Percentiles rank a stretch among this genome's conserved stretches.
Evolutionary conservation across 2,888 invertebrate genomes (phyloP).

Genomic region (Drosophila acutilabella): DNA sequence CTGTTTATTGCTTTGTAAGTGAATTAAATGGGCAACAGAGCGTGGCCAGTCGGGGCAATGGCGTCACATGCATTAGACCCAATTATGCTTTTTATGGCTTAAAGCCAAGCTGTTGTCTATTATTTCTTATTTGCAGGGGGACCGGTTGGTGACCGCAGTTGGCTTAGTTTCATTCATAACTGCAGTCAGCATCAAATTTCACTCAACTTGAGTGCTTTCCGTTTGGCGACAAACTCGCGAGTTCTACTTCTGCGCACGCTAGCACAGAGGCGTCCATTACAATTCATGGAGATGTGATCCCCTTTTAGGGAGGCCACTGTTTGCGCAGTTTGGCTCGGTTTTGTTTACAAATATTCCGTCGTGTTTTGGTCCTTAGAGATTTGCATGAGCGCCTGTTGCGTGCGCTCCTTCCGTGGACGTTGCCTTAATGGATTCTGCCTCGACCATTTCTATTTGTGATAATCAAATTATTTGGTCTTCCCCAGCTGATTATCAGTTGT

Average conservation of each 20-base stretch:
- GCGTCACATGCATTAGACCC: slow-evolving; percentile 39
- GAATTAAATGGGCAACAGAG: slow-evolving; percentile 18
- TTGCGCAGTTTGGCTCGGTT: slow-evolving; percentile 21
- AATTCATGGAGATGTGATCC: not conserved
- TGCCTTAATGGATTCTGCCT: slow-evolving; percentile 32
- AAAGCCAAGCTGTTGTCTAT: slow-evolving; percentile 29
- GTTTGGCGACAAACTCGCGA: not conserved
- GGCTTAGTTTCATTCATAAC: slow-evolving; percentile 41
- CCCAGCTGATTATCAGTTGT: slow-evolving; percentile 41
- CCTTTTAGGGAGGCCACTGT: slow-evolving; percentile 7
- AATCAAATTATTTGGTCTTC: slow-evolving; percentile 51
- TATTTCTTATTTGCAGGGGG: slow-evolving; percentile 34
- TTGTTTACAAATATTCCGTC: slow-evolving; percentile 64
- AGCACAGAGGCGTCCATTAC: slow-evolving; percentile 21
- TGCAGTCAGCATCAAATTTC: slow-evolving; percentile 5
- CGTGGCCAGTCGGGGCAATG: slow-evolving; percentile 20
- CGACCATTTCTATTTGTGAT: slow-evolving; percentile 33
- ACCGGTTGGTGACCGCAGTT: slow-evolving; percentile 23
- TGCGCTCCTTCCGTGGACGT: slow-evolving; percentile 32
- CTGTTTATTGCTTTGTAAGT: slow-evolving; percentile 10
- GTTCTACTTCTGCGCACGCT: slow-evolving; percentile 24
- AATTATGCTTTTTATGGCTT: slow-evolving; percentile 35
- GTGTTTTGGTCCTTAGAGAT: slow-evolving; percentile 47
- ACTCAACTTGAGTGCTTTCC: slow-evolving; percentile 38
- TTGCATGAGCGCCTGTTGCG: slow-evolving; percentile 68